Percentiles rank a stretch among this genome's conserved stretches.
phyloP scores from a whole-genome alignment of 2,888 invertebrate genomes.

The Lacanobia oleracea region DNA sequence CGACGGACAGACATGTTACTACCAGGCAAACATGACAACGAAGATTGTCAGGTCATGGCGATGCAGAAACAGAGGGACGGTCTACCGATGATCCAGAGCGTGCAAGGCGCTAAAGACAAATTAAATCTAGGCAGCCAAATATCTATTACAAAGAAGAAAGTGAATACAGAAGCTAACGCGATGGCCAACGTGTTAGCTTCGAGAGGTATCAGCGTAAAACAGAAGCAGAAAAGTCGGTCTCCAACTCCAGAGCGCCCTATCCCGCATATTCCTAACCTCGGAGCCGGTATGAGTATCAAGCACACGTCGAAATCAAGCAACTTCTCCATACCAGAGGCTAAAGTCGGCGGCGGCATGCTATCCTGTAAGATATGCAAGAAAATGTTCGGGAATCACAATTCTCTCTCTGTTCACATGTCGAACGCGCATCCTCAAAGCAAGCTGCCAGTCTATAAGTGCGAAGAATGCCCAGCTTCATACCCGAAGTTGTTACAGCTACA shows the following conservation, averaged over 20 bases:
- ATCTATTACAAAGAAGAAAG: slow-evolving; percentile 92
- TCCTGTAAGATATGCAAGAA: slow-evolving; percentile 87
- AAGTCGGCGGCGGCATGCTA: slow-evolving; percentile 83
- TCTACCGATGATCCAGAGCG: slow-evolving; percentile 93
- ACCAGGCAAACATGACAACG: slow-evolving; percentile 93
- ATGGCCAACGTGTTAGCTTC: slow-evolving; percentile 95
- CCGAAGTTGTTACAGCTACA: slow-evolving; percentile 93
- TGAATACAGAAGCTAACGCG: slow-evolving; percentile 93
- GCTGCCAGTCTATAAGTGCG: slow-evolving; percentile 90
- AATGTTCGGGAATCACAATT: slow-evolving; percentile 85
- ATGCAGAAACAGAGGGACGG: slow-evolving; percentile 94
- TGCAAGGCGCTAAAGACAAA: slow-evolving; percentile 92
- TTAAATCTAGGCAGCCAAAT: slow-evolving; percentile 94
- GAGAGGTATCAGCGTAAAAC: slow-evolving; percentile 94
- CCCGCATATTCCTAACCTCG: slow-evolving; percentile 86
- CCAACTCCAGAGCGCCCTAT: slow-evolving; percentile 85
- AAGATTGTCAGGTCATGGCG: slow-evolving; percentile 94
- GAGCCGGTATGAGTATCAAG: slow-evolving; percentile 89
- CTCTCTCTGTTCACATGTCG: slow-evolving; percentile 82
- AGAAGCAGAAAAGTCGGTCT: slow-evolving; percentile 90
- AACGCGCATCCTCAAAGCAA: slow-evolving; percentile 84
- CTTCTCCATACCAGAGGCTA: slow-evolving; percentile 86
- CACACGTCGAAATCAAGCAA: slow-evolving; percentile 86
- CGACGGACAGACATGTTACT: slow-evolving; percentile 92
- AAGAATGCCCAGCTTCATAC: slow-evolving; percentile 93